These are phyloP conservation scores for Macaria notata DNA, from an alignment of 2,888 invertebrate species.

Conservation along the genomic window DNA sequence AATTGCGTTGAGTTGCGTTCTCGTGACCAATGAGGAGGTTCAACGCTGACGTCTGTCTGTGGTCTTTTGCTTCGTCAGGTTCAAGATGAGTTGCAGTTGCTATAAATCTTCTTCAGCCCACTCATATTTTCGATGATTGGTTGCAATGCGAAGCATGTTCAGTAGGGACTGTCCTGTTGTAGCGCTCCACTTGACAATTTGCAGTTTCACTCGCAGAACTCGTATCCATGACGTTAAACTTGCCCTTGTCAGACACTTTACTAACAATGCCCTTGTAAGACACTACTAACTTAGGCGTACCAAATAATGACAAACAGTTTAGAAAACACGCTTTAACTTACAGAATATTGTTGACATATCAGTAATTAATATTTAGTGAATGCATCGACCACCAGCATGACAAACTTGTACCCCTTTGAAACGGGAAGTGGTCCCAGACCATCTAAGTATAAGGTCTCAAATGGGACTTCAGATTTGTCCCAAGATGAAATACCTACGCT, in stretches of 20 bases:
- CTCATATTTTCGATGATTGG: not conserved
- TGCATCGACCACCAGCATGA: not conserved
- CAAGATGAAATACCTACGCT: not conserved
- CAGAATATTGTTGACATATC: not conserved
- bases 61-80: not conserved
- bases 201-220: not conserved
- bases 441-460: not conserved
- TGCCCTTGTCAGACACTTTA: not conserved
- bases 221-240: not conserved
- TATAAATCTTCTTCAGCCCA: not conserved
- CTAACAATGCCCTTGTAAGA: not conserved
- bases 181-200: not conserved
- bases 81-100: not conserved
- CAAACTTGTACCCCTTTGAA: not conserved
- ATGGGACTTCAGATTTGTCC: not conserved
- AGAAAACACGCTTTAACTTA: not conserved
- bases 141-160: not conserved
- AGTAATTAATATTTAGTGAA: not conserved
- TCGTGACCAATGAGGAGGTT: not conserved
- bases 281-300: not conserved
- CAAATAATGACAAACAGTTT: not conserved
- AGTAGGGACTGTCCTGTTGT: not conserved
- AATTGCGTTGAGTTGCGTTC: not conserved
- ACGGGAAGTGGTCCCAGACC: not conserved
- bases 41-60: not conserved